Evolutionary conservation across 1,140 invertebrate genomes (phyloP).

Genomic region (Octopus bimaculoides): DNA sequence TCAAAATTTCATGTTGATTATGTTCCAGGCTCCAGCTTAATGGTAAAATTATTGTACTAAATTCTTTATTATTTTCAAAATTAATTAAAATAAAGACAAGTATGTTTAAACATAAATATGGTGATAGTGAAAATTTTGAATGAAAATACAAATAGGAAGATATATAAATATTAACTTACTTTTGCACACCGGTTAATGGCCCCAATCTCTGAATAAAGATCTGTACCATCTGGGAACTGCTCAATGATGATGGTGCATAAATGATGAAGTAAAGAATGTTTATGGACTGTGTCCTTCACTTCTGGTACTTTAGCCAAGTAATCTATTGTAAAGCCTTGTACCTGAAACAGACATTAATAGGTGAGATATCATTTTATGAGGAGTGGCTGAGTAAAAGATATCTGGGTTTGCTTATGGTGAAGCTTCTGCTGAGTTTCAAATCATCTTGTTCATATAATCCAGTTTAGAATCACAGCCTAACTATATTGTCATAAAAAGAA

Average conservation of each 20-base stretch:
- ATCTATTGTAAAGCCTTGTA: slow-evolving; percentile 97
- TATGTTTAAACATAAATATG: no score
- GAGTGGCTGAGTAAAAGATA: no score
- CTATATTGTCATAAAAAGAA: no score
- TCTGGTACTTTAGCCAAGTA: slow-evolving; percentile 97
- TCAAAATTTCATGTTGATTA: no score
- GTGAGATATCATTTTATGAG: not conserved
- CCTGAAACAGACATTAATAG: slow-evolving; percentile 57
- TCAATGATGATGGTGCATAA: slow-evolving; percentile 97
- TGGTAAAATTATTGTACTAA: no score
- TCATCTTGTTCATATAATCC: not conserved
- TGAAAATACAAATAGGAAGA: no score
- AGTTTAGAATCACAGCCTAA: no score
- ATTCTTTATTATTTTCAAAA: no score
- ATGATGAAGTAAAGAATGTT: slow-evolving; percentile 95
- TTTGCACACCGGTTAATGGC: slow-evolving; percentile 70
- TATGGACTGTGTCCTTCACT: slow-evolving; percentile 98
- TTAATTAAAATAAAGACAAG: no score
- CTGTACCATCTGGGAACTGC: slow-evolving; percentile 85
- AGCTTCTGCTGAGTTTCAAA: not conserved
- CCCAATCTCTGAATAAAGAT: slow-evolving; percentile 93
- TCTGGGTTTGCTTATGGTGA: no score
- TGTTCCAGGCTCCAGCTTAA: no score
- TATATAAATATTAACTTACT: slow-evolving; percentile 36
- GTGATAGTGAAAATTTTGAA: no score